A percentile compares a stretch with the other conserved stretches of the same genome.
Evolutionary conservation across 2,797 vertebrate genomes (phyloP).

Genomic region (Pterois miles): DNA sequence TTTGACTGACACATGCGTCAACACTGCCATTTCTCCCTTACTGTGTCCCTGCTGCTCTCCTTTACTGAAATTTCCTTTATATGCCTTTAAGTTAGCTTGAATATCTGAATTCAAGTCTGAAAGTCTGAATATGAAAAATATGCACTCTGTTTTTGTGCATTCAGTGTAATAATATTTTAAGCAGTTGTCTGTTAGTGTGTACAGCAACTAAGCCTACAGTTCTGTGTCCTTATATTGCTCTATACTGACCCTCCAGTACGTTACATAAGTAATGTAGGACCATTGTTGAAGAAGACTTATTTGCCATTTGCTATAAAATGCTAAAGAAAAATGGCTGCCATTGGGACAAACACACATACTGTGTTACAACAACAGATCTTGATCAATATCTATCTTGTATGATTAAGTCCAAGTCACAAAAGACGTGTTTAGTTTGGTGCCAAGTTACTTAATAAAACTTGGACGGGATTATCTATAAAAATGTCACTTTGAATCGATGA

Average conservation of each 20-base stretch:
- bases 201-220: not conserved
- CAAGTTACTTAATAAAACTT: constrained; percentile 4
- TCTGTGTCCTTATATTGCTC: not conserved
- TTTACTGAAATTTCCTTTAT: constrained; percentile 61
- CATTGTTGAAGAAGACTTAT: constrained; percentile 2
- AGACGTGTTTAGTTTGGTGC: not conserved
- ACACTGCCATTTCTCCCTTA: constrained; percentile 51
- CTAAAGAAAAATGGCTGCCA: not conserved
- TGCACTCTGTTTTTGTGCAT: constrained; percentile 38
- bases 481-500: constrained; percentile 8
- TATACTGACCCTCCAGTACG: not conserved
- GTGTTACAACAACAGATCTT: not conserved
- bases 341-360: not conserved
- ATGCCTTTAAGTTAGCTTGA: constrained; percentile 55
- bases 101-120: constrained; percentile 45
- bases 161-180: constrained; percentile 4
- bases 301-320: not conserved
- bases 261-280: not conserved
- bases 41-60: constrained; percentile 61
- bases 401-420: constrained; percentile 3
- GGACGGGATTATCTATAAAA: not conserved
- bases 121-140: constrained; percentile 24
- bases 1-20: constrained; percentile 75
- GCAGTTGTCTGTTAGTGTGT: not conserved
- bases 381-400: constrained; percentile 2